Conservation (phyloP, 2,797 vertebrate species). For the Harpagifer antarcticus region DNA sequence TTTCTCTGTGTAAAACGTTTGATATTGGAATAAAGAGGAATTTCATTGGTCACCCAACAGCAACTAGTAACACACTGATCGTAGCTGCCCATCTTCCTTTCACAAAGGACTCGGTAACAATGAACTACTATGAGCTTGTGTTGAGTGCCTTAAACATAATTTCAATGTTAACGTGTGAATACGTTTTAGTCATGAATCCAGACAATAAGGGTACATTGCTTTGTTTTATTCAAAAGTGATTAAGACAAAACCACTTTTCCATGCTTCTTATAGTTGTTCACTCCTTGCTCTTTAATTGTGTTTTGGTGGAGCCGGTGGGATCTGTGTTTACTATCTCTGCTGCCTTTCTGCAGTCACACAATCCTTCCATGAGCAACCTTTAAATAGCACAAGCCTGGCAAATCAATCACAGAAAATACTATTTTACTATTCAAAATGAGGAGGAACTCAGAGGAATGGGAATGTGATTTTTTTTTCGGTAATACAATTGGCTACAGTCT, state of each 20-base stretch:
- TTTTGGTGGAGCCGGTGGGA: conserved; percentile 17
- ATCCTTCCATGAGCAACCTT: conserved; percentile 33
- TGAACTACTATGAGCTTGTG: conserved; percentile 1
- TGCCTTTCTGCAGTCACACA: conserved; percentile 44
- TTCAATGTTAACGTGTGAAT: too few species aligned
- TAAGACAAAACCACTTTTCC: neutral
- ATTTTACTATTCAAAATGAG: conserved; percentile 77
- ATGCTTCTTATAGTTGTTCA: neutral
- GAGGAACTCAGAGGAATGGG: conserved; percentile 71
- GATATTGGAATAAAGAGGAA: conserved; percentile 10
- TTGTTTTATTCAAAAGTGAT: too few species aligned
- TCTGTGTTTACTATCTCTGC: conserved; percentile 69
- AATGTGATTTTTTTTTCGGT: conserved; percentile 79
- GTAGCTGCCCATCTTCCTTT: neutral
- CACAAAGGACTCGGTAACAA: conserved; percentile 7
- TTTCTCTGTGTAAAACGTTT: conserved; percentile 4
- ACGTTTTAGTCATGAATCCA: too few species aligned
- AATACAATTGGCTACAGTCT: conserved; percentile 80
- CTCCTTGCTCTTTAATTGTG: neutral
- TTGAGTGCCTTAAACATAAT: neutral
- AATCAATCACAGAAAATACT: conserved; percentile 70
- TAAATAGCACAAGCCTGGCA: conserved; percentile 37
- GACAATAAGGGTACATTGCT: too few species aligned
- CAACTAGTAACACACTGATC: conserved; percentile 5
- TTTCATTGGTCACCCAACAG: conserved; percentile 1